Base-by-base conservation (phyloP, 1,140 invertebrate genomes). In the Solen grandis region DNA sequence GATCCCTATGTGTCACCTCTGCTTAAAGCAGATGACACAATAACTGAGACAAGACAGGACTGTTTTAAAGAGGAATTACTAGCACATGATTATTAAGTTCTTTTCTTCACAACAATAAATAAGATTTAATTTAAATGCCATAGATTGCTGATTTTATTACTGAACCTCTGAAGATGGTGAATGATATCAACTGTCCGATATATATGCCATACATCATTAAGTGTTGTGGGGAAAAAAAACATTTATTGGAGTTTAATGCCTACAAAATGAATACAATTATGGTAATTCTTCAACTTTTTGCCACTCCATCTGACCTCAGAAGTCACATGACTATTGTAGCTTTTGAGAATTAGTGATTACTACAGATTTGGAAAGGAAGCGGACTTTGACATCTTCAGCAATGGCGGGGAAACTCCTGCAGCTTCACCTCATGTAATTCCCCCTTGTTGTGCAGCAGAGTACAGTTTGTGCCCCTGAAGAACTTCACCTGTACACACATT, bases 151-250 rank as follows among this genome's bases (percentile, higher is more conserved):
- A 94, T 82, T 84, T 92, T 92, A 5, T n/a, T n/a, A n/a, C n/a
- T n/a, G n/a, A n/a, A n/a, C n/a, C n/a, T n/a, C n/a, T n/a, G n/a
- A n/a, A n/a, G n/a, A n/a, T n/a, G n/a, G n/a, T n/a, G n/a, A n/a
- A n/a, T n/a, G n/a, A n/a, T n/a, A n/a, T n/a, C n/a, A n/a, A n/a
- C n/a, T n/a, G n/a, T n/a, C n/a, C n/a, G n/a, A n/a, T n/a, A n/a
- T n/a, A n/a, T n/a, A n/a, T n/a, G n/a, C n/a, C n/a, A n/a, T n/a
- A 93, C 88, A 86, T 93, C 92, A 25, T 92, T 92, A 22, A 87
- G 81, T n/a, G 93, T 78, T 50, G 86, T 72, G 25, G 93, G 93
- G 77, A 85, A 90, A 84, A 74, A 10, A 74, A 35, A 74, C 72
- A 62, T 22, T 46, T 41, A 19, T 38, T 59, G 31, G 31, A 36